Evolutionary conservation across 2,113 vertebrate species (phyloP).

Genomic region (Crotalus helleri): DNA sequence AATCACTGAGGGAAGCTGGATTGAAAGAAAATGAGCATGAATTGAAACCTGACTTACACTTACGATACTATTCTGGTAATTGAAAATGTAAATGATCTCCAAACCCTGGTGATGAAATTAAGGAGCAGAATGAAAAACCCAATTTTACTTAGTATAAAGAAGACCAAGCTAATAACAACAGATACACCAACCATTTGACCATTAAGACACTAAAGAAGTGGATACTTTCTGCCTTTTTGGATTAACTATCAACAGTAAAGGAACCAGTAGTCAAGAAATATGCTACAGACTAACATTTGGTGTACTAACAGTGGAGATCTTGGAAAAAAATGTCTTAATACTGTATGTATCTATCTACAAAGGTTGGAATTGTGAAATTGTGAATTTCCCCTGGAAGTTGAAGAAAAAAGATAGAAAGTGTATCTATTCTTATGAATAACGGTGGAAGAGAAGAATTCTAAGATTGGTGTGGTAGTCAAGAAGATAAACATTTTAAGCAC

Average conservation of each 20-base stretch:
- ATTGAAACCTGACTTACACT: neutral
- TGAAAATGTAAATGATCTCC: neutral
- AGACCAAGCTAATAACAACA: neutral
- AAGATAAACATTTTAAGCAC: neutral
- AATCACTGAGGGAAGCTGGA: neutral
- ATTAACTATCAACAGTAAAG: neutral
- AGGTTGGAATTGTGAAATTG: neutral
- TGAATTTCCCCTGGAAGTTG: neutral
- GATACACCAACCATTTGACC: neutral
- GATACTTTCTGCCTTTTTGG: neutral
- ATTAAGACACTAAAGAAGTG: neutral
- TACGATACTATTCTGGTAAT: neutral
- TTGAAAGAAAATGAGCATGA: neutral
- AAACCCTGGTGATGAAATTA: neutral
- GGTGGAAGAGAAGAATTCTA: neutral
- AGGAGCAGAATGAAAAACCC: neutral
- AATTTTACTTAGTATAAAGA: neutral
- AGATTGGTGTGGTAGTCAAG: neutral
- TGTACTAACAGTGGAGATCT: neutral
- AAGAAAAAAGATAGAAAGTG: neutral
- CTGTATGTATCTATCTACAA: neutral
- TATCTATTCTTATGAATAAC: neutral
- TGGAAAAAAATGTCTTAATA: neutral
- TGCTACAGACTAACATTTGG: neutral
- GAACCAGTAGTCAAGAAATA: neutral